phyloP scores from a whole-genome alignment of 2,888 invertebrate species.

The Mylabris sibirica region DNA sequence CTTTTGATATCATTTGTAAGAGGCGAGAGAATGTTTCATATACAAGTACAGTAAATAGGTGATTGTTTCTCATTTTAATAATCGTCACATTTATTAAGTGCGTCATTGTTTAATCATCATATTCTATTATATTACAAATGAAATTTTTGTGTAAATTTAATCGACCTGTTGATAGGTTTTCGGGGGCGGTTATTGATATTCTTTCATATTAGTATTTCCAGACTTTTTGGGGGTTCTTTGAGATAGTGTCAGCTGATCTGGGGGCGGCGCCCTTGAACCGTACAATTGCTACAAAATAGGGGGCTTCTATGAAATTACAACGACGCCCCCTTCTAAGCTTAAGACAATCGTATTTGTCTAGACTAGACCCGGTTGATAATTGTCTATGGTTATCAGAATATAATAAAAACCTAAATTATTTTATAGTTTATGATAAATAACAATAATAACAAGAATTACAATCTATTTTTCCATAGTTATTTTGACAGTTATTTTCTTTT shows the following conservation, averaged over 20 bases:
- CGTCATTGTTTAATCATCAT: not conserved
- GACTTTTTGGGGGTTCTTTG: not conserved
- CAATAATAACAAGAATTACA: not conserved
- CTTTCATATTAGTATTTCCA: not conserved
- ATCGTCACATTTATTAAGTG: conserved; percentile 8
- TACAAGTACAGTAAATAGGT: not conserved
- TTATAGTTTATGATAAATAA: not conserved
- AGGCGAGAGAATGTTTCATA: not conserved
- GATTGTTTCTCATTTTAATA: not conserved
- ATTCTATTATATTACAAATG: not conserved
- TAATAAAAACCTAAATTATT: not conserved
- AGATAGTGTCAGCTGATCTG: conserved; percentile 2
- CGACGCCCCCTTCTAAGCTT: not conserved
- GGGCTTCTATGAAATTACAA: not conserved
- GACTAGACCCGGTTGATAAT: not conserved
- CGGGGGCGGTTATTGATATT: conserved; percentile 2
- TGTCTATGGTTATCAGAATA: not conserved
- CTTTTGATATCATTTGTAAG: conserved; percentile 7
- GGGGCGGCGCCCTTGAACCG: conserved; percentile 10
- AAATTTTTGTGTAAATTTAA: not conserved
- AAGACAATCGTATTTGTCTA: not conserved
- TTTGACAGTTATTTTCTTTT: not conserved
- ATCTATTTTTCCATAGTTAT: not conserved
- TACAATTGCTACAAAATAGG: not conserved
- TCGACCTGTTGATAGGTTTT: conserved; percentile 6